Evolutionary conservation across 2,797 vertebrate genomes (phyloP), one percentile per base, ranked within the genome.

Genomic region (Clarias platycephalus): DNA sequence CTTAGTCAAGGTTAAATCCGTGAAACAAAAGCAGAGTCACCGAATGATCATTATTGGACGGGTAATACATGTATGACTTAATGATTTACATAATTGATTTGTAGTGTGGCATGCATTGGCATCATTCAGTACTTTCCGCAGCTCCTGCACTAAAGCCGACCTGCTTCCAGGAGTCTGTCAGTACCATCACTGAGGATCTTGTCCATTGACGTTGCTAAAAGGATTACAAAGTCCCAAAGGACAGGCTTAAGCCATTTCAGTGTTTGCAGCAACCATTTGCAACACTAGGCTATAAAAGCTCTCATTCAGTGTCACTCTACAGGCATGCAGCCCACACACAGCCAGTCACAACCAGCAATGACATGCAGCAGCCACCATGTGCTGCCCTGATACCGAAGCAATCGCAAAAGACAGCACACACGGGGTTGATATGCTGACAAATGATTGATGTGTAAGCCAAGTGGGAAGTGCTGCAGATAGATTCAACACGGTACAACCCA

Each of bases 191-290:
- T 37, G 28, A 86, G 84, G 80, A 85, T 84, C 64, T 77, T 4
- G 31, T 68, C 66, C 72, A 84, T n/a, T 87, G 80, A 77, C 60
- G 74, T 83, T 31, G 75, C 76, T 87, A 83, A 87, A 86, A 68
- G 83, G 86, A 89, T 89, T 87, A 89, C 67, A 78, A 80, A 84
- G 60, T 86, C 86, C 55, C 86, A 85, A 64, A 81, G 44, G 80
- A 8, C 57, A 82, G 74, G 71, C 76, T 86, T 89, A 83, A 75
- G 80, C 87, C 76, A 63, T 53, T 74, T 81, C 40, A 72, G 81
- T 86, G 70, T 80, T 79, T 71, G 70, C 77, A 34, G 80, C 80
- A 86, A 83, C 62, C 28, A 63, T 85, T 76, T 81, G 57, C 57
- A 85, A 76, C 24, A 34, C 66, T 72, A 16, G 55, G 80, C 63